Base-by-base conservation (phyloP, 2,113 vertebrate species). In the Scortum barcoo region DNA sequence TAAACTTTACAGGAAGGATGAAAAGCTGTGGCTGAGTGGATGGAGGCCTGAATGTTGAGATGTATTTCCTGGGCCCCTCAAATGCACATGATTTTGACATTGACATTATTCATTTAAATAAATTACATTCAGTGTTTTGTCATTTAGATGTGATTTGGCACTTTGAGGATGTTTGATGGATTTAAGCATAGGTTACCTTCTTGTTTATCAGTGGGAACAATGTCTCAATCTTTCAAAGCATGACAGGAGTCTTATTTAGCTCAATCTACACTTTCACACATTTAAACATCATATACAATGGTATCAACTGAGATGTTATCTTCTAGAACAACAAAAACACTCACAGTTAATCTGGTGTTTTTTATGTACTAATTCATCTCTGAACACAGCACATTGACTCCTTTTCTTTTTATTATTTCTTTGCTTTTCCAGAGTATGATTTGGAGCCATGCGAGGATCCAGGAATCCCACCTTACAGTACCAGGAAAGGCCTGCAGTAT, bases 391-490 rank as follows among this genome's bases (percentile, higher is more conserved):
- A 0, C 1, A 36, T 57, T 66, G 3, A 48, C 12, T 42, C 16
- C 14, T 33, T 72, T 83, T 61, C 4, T 17, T 44, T 6, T 61
- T 61, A 1, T 66, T 38, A 14, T 53, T 12, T 30, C 2, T 33
- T 20, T 36, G 20, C 57, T 3, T 63, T 72, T 57, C 0, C 69
- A 99, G 98, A 99, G 4, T 99, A 99, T 12, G 97, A 99, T 72
- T 17, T 99, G 93, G 98, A 99, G 89, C 98, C 98, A 0, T 99
- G 98, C 2, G 97, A 99, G 0, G 98, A 99, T 91, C 98, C 98
- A 0, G 98, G 98, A 19, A 97, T 99, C 36, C 98, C 98, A 0
- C 93, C 96, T 26, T 97, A 97, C 95, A 98, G 98, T 86, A 97
- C 97, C 91, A 95, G 98, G 6, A 99, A 98, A 89, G 98, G 98